A percentile compares a stretch with the other conserved stretches of the same genome.
Evolutionary conservation across 2,797 vertebrate genomes (phyloP).

Genomic region (Pseudopleuronectes americanus): DNA sequence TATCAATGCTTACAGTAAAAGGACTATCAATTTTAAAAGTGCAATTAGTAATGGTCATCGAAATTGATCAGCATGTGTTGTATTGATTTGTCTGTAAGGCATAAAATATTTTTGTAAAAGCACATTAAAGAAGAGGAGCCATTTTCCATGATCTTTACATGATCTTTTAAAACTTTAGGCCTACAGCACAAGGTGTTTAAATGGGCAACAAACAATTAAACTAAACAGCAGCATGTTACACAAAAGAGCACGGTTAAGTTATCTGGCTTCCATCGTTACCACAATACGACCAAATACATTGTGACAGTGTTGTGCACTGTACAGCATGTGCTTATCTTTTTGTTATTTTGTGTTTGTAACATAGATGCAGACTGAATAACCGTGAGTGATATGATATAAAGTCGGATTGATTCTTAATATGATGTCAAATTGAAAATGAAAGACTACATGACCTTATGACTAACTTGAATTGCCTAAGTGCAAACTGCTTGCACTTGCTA

Average conservation of each 20-base stretch:
- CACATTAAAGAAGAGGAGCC: constrained; percentile 69
- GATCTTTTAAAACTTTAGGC: constrained; percentile 63
- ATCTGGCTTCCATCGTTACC: constrained; percentile 60
- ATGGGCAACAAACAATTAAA: constrained; percentile 37
- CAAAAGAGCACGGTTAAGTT: constrained; percentile 60
- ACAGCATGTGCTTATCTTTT: constrained; percentile 75
- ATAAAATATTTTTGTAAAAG: constrained; percentile 81
- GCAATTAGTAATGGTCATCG: constrained; percentile 87
- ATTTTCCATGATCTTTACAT: constrained; percentile 41
- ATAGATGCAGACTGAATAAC: constrained; percentile 54
- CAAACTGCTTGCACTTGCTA: constrained; percentile 58
- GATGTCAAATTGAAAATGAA: constrained; percentile 36
- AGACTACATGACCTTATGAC: constrained; percentile 56
- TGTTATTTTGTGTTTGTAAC: constrained; percentile 69
- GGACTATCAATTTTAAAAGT: constrained; percentile 84
- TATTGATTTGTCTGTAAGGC: constrained; percentile 78
- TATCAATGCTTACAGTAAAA: constrained; percentile 78
- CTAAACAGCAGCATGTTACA: constrained; percentile 65
- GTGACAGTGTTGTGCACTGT: constrained; percentile 62
- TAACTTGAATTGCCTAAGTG: constrained; percentile 52
- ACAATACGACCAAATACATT: constrained; percentile 57
- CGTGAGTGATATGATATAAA: constrained; percentile 31
- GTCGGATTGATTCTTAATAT: constrained; percentile 32
- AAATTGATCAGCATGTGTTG: constrained; percentile 82
- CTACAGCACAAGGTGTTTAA: constrained; percentile 71